phyloP scores from a whole-genome alignment of 2,113 vertebrate species.

The Lophura nycthemera region DNA sequence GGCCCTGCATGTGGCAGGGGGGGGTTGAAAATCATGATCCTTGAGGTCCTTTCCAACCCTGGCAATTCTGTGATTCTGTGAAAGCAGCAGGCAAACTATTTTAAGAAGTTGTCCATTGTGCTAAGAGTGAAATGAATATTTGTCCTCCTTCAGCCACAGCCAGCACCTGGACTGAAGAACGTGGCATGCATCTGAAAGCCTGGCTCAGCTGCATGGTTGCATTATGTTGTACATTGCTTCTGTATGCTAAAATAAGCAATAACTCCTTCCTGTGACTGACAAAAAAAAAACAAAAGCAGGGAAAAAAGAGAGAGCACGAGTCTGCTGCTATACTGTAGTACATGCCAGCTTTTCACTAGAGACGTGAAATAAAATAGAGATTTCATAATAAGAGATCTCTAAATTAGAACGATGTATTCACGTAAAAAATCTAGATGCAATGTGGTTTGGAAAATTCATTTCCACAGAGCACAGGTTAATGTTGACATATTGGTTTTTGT shows the following conservation, averaged over 20 bases:
- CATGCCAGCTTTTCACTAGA: background rate
- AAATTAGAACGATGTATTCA: background rate
- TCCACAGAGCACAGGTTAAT: background rate
- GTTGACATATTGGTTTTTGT: background rate
- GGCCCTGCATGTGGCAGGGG: no score
- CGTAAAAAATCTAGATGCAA: background rate
- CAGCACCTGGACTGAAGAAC: background rate
- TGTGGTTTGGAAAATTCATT: background rate
- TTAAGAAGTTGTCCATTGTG: background rate
- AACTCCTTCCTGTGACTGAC: background rate
- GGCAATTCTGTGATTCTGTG: no score
- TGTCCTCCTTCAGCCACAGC: background rate
- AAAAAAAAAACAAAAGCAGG: background rate
- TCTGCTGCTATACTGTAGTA: background rate
- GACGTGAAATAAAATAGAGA: background rate
- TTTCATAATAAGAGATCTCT: background rate
- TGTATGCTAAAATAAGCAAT: background rate
- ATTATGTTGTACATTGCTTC: background rate
- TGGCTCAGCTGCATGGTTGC: accelerated
- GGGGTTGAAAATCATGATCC: no score
- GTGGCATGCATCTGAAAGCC: accelerated
- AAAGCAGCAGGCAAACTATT: background rate
- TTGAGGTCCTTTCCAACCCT: no score
- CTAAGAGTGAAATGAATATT: background rate
- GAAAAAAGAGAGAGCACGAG: background rate